phyloP scores from a whole-genome alignment of 2,797 vertebrate species.

The Momotus momota region DNA sequence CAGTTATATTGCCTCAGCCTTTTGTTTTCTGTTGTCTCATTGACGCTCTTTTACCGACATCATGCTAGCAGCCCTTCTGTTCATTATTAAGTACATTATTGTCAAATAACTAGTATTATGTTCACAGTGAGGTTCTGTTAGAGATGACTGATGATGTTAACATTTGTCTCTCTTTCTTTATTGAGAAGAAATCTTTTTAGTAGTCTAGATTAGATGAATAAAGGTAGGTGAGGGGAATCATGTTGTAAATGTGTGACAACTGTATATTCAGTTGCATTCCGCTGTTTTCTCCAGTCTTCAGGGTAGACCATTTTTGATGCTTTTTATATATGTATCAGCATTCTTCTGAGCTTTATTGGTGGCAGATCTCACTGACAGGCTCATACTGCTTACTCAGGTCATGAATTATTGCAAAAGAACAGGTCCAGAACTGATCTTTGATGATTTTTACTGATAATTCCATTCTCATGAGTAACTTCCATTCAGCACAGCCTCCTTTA shows the following conservation, averaged over 20 bases:
- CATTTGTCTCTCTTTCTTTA: background rate
- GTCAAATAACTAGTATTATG: background rate
- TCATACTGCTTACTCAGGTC: background rate
- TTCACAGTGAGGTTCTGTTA: background rate
- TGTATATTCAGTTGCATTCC: background rate
- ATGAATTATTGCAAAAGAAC: background rate
- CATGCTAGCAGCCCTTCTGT: background rate
- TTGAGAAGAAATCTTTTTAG: background rate
- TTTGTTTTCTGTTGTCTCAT: background rate
- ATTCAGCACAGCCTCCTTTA: background rate
- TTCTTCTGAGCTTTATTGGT: background rate
- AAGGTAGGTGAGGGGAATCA: background rate
- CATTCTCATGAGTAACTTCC: background rate
- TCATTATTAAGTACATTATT: background rate
- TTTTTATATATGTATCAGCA: background rate
- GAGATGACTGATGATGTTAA: background rate
- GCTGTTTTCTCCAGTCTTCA: background rate
- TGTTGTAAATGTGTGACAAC: background rate
- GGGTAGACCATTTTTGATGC: background rate
- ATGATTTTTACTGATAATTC: background rate
- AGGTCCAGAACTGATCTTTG: background rate
- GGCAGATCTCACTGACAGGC: background rate
- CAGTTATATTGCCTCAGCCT: background rate
- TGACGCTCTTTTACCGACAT: background rate
- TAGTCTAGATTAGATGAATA: background rate